These are phyloP conservation scores for Lophotis ruficrista DNA, from an alignment of 2,113 vertebrate species.

Conservation along the genomic window DNA sequence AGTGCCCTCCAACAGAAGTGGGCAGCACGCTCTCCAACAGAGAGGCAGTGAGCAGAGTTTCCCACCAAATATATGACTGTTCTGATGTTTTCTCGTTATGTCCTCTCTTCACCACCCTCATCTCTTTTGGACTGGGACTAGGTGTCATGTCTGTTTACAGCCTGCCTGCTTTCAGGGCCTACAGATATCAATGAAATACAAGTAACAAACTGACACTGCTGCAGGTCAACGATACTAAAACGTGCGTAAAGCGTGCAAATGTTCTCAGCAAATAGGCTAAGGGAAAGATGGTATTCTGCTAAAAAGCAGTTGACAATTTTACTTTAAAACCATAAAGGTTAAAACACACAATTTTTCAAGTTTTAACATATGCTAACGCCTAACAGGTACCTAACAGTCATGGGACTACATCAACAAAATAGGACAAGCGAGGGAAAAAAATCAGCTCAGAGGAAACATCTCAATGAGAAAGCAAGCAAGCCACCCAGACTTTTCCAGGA, in stretches of 20 bases:
- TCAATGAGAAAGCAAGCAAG: neutral
- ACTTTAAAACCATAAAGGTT: neutral
- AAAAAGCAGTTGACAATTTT: neutral
- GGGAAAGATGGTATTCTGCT: neutral
- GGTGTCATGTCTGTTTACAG: neutral
- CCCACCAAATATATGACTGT: neutral
- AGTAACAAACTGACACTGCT: neutral
- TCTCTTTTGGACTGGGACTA: neutral
- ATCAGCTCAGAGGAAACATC: neutral
- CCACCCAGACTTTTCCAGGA: neutral
- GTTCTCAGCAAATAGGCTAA: neutral
- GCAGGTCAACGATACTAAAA: neutral
- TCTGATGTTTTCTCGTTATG: neutral
- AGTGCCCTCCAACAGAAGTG: neutral
- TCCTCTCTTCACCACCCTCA: neutral
- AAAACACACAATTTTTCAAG: neutral
- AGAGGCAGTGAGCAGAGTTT: neutral
- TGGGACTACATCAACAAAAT: neutral
- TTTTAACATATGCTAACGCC: neutral
- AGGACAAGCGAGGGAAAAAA: neutral
- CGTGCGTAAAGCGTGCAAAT: accelerated
- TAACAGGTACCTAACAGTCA: neutral
- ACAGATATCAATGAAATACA: neutral
- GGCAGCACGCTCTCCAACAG: neutral
- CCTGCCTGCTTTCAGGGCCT: neutral